These are phyloP conservation scores for Masnerella sp. DNA, from an alignment of 2,888 invertebrate species.

Conservation along the genomic window DNA sequence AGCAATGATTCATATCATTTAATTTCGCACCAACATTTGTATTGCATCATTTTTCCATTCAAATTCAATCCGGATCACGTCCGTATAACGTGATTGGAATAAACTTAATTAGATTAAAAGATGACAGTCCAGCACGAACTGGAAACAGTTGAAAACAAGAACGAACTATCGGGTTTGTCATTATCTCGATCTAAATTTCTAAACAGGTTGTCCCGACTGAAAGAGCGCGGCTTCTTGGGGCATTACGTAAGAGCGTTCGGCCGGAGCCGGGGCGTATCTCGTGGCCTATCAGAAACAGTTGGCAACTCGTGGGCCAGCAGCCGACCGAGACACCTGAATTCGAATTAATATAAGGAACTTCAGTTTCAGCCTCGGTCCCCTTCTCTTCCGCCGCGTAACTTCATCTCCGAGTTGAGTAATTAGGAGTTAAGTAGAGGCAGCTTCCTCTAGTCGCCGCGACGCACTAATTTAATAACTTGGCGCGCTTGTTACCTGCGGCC, in stretches of 20 bases:
- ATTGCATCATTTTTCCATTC: no score
- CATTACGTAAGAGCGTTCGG: slow-evolving; percentile 53
- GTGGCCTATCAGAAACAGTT: slow-evolving; percentile 67
- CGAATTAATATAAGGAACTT: slow-evolving; percentile 66
- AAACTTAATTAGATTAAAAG: no score
- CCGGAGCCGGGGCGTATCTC: slow-evolving; percentile 52
- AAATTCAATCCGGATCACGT: no score
- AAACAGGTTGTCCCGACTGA: slow-evolving; percentile 18
- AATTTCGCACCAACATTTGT: no score
- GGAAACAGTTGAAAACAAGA: no score
- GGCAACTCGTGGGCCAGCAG: slow-evolving; percentile 63
- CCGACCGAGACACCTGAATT: slow-evolving; percentile 66
- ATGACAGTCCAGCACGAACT: no score
- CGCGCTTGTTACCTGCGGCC: slow-evolving; percentile 55
- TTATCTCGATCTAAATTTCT: slow-evolving; percentile 9
- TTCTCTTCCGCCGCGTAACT: slow-evolving; percentile 63
- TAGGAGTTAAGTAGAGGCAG: slow-evolving; percentile 67
- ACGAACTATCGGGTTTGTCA: no score
- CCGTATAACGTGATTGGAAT: no score
- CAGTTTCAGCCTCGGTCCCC: slow-evolving; percentile 61
- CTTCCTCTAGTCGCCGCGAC: slow-evolving; percentile 63
- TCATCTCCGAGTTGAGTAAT: slow-evolving; percentile 70
- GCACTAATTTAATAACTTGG: slow-evolving; percentile 66
- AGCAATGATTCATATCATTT: no score
- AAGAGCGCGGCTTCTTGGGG: slow-evolving; percentile 19